These are phyloP conservation scores for Ptychodera flava DNA, from an alignment of 35 echinoderm and acorn worm genomes.

Conservation along the genomic window DNA sequence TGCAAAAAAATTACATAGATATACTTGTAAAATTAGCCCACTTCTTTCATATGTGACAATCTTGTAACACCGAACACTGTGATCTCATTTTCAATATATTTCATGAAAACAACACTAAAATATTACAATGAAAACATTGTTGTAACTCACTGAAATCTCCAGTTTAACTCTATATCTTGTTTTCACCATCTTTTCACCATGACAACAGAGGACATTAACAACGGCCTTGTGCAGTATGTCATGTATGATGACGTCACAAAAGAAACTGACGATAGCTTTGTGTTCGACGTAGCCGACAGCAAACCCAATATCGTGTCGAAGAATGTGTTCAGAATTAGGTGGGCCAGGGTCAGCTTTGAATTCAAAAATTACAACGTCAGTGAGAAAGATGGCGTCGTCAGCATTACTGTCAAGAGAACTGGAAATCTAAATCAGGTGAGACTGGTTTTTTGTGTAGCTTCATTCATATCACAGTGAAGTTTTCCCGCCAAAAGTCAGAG, in stretches of 20 bases:
- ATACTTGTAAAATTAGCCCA: too few relatives aligned
- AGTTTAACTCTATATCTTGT: too few relatives aligned
- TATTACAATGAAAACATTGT: too few relatives aligned
- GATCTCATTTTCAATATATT: too few relatives aligned
- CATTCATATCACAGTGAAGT: too few relatives aligned
- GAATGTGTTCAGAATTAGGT: slow-evolving; percentile 81
- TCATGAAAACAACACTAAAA: too few relatives aligned
- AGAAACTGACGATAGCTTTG: slow-evolving; percentile 72
- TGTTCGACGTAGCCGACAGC: slow-evolving; percentile 93
- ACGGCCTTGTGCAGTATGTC: slow-evolving; percentile 75
- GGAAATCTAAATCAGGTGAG: slow-evolving; percentile 97
- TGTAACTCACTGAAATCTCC: too few relatives aligned
- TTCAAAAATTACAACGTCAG: slow-evolving; percentile 74
- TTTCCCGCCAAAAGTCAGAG: too few relatives aligned
- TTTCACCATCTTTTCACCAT: too few relatives aligned
- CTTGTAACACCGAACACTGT: too few relatives aligned
- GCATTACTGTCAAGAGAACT: slow-evolving; percentile 67
- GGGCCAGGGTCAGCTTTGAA: slow-evolving; percentile 88
- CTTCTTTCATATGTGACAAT: too few relatives aligned
- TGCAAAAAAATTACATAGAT: too few relatives aligned
- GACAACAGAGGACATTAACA: slow-evolving; percentile 96
- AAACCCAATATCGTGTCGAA: slow-evolving; percentile 79
- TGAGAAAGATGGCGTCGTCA: slow-evolving; percentile 64
- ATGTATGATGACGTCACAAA: slow-evolving; percentile 28
- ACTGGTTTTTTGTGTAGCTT: background rate